Base-by-base conservation (phyloP, 1,140 invertebrate genomes). In the Ceratitis capitata region DNA sequence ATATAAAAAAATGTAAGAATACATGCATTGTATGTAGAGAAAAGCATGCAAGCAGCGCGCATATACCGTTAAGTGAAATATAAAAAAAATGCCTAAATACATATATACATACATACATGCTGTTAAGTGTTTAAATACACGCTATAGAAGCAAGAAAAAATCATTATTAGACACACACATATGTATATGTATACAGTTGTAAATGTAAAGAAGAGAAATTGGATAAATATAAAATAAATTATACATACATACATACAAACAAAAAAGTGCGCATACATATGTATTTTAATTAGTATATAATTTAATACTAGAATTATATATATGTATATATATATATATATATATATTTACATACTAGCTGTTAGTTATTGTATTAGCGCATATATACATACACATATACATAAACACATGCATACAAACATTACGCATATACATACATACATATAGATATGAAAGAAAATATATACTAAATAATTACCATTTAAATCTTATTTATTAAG, bases 351-450 rank as follows among this genome's bases (percentile, higher is more conserved):
- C 14, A 74, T 39, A 42, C 39, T 78, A 45, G n/a, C 23, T 10
- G 19, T 9, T 78, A 78, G n/a, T n/a, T n/a, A 45, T 26, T 78
- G 69, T 78, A 12, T 29, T 64, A 19, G 32, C 26, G 58, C 58
- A 64, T 32, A 64, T 32, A 64, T 64, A 32, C 29, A 29, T 61
- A 16, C 29, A n/a, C n/a, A n/a, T 64, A 64, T 64, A 64, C 14
- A 64, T 16, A 61, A 26, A 61, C 26, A 32, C n/a, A 45, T 74
- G 42, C 32, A 39, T 64, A 64, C 61, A 64, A n/a, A n/a, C n/a
- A n/a, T n/a, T n/a, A n/a, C n/a, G n/a, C n/a, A n/a, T n/a, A n/a
- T 35, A 39, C 61, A 69, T 69, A 69, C 64, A 69, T 42, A 32
- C 64, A 69, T 69, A 39, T 35, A n/a, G 9, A 32, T n/a, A 39